Base-by-base conservation (phyloP, 2,888 invertebrate species). In the Drosophila antonietae region DNA sequence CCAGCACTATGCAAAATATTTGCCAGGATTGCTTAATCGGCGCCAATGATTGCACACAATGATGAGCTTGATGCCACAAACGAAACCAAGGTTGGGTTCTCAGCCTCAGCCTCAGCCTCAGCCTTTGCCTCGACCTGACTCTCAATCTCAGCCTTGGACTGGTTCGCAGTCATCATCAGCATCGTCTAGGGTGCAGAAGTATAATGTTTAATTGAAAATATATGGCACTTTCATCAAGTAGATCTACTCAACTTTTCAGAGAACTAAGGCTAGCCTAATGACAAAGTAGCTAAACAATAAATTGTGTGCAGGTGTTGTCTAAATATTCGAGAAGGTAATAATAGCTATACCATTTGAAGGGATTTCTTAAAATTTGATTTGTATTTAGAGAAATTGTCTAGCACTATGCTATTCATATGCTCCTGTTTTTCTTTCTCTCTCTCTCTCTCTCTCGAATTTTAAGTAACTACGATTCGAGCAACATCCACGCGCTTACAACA, bases 161-260 rank as follows among this genome's bases (percentile, higher is more conserved):
- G 7, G 9, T 9, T 9, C 15, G n/a, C 43, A 56, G 18, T 12
- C 55, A 52, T 61, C 58, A 39, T 37, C 73, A 53, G n/a, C 33
- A 18, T 43, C 33, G 78, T 77, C 78, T 78, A 78, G 78, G 80
- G 49, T 35, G 80, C 83, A 71, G 71, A 67, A 83, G 78, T 75
- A 68, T 66, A 58, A 66, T 58, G 65, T 89, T 77, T 89, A 85
- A 85, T 85, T 85, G 84, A 89, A 87, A 87, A 89, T 89, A 87
- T 87, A 80, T 89, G 81, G 75, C 84, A 84, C 75, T 83, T 85
- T 83, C 86, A 88, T 83, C 71, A 65, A 73, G 58, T 43, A 35
- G 51, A 57, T 65, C 52, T 56, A 58, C 63, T n/a, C 3, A 47
- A 28, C 23, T 56, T 60, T 68, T 67, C 44, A 33, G 41, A 53